Percentiles rank a stretch among this genome's conserved stretches.
phyloP scores from a whole-genome alignment of 37 sponge, comb jelly and placozoan species.

The Oscarella lobularis region DNA sequence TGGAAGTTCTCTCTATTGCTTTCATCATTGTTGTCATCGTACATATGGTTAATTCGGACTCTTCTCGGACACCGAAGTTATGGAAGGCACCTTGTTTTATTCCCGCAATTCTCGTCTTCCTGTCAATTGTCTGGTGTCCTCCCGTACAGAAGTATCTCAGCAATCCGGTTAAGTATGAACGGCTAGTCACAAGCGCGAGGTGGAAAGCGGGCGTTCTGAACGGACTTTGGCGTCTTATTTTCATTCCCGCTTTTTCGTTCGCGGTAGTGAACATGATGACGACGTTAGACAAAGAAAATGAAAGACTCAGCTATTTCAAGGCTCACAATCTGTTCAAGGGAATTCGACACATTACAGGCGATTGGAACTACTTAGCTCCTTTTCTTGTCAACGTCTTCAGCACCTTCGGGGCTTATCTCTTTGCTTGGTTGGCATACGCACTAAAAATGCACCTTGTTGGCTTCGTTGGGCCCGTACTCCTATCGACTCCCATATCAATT shows the following conservation, averaged over 20 bases:
- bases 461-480: neutral
- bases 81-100: neutral
- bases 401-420: neutral
- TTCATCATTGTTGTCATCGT: too few species aligned
- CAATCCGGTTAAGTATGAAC: neutral
- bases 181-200: neutral
- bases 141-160: slow-evolving; percentile 3
- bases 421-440: neutral
- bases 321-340: too few species aligned
- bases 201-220: neutral
- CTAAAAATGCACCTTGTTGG: neutral
- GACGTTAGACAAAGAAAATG: too few species aligned
- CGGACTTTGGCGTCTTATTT: neutral
- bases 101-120: slow-evolving; percentile 6
- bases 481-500: neutral
- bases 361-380: neutral
- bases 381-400: neutral
- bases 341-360: neutral
- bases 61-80: too few species aligned
- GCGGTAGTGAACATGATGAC: too few species aligned
- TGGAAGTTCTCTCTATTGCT: too few species aligned
- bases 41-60: too few species aligned
- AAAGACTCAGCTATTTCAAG: neutral
- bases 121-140: slow-evolving; percentile 16
- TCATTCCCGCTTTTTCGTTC: neutral